Conservation (phyloP, 1,140 invertebrate genomes). For the Diprion similis region DNA sequence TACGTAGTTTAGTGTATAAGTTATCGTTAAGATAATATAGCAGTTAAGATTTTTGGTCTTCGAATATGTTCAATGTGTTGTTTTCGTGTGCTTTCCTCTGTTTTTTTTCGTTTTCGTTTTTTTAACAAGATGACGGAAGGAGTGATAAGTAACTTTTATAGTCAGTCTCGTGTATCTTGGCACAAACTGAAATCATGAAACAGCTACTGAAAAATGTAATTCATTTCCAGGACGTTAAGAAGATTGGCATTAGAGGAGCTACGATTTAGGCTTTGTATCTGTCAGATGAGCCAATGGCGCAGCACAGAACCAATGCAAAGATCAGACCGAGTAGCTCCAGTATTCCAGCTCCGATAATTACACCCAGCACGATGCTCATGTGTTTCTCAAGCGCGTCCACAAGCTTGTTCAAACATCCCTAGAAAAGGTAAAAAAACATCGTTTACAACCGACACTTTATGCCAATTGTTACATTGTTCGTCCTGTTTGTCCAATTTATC, state of each 20-base stretch:
- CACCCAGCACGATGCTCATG: slow-evolving; percentile 68
- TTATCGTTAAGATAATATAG: too few relatives aligned
- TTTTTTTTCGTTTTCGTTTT: background rate
- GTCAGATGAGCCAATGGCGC: slow-evolving; percentile 72
- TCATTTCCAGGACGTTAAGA: slow-evolving; percentile 27
- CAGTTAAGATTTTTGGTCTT: background rate
- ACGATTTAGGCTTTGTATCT: slow-evolving; percentile 73
- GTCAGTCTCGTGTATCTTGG: slow-evolving; percentile 23
- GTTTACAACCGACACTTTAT: slow-evolving; percentile 26
- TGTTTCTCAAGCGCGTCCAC: slow-evolving; percentile 68
- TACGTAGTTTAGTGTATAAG: too few relatives aligned
- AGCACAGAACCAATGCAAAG: slow-evolving; percentile 81
- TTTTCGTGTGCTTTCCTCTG: background rate
- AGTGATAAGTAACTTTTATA: background rate
- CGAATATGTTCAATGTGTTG: background rate
- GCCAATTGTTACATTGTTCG: slow-evolving; percentile 29
- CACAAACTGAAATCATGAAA: slow-evolving; percentile 32
- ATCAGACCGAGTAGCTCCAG: slow-evolving; percentile 78
- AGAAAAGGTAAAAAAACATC: slow-evolving; percentile 41
- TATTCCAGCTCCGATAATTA: slow-evolving; percentile 70
- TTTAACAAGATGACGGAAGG: background rate
- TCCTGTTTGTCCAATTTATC: slow-evolving; percentile 31
- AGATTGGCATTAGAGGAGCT: slow-evolving; percentile 5
- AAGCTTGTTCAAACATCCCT: slow-evolving; percentile 79
- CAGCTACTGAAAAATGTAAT: slow-evolving; percentile 26